A percentile compares a stretch with the other conserved stretches of the same genome.
phyloP scores from a whole-genome alignment of 1,140 invertebrate genomes.

The Plutomurus gul region DNA sequence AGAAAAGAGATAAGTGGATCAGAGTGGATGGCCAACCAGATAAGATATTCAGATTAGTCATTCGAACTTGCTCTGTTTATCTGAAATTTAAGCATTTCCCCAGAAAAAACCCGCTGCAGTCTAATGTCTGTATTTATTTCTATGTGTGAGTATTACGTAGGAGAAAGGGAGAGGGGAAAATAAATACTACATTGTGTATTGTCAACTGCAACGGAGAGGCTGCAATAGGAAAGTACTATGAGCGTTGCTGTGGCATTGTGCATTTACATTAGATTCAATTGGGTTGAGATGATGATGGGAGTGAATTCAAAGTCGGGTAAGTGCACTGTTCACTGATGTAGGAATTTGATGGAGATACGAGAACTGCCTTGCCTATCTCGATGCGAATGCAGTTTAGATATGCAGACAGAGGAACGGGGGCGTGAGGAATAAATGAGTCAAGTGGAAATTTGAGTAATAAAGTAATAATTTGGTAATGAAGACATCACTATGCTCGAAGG shows the following conservation, averaged over 20 bases:
- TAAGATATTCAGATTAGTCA: slow-evolving; percentile 26
- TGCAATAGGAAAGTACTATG: too few species aligned
- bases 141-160: too few species aligned
- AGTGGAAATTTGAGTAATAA: slow-evolving; percentile 36
- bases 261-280: neutral
- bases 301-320: neutral
- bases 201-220: too few species aligned
- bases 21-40: neutral
- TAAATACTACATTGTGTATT: too few species aligned
- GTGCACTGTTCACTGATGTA: neutral
- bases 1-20: slow-evolving; percentile 14
- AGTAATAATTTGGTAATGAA: slow-evolving; percentile 34
- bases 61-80: slow-evolving; percentile 11
- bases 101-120: neutral
- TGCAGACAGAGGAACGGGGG: slow-evolving; percentile 2
- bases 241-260: neutral
- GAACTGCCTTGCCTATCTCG: neutral
- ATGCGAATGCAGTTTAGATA: slow-evolving; percentile 14
- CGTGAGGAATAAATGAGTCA: slow-evolving; percentile 26
- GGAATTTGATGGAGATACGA: neutral
- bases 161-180: too few species aligned
- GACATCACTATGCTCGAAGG: slow-evolving; percentile 34
- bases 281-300: too few species aligned
- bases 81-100: neutral
- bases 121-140: neutral